Base-by-base conservation (phyloP, 2,888 invertebrate species). In the Noctua janthina region DNA sequence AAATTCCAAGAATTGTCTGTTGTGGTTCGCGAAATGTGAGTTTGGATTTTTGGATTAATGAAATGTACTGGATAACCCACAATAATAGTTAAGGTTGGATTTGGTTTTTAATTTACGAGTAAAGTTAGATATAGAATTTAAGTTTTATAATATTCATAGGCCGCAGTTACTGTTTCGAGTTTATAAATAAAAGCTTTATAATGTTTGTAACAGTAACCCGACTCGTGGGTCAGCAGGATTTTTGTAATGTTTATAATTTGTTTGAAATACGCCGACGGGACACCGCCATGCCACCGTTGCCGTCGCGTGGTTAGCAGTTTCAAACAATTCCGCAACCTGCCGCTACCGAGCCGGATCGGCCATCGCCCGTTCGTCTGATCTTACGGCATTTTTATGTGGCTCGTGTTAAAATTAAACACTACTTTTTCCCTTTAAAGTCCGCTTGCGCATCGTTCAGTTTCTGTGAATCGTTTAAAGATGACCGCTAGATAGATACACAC, bases 71-170 rank as follows among this genome's bases (percentile, higher is more conserved):
- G 35, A 39, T 76, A 68, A 54, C 23, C 46, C 17, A 54, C 46
- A 76, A 43, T 39, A n/a, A 49, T 51, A 69, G 10, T 35, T 59
- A 67, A 39, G 29, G n/a, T 35, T 68, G 46, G 23, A 62, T 62
- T 81, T 67, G 39, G 5, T 51, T 49, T 81, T 80, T 74, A 74
- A 29, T 81, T 66, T 67, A 81, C 66, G 66, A 49, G 49, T 49
- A 11, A 81, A 81, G 74, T 74, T 67, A 15, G 46, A 17, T 54
- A 15, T 7, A 10, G 6, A 46, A 56, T 79, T 8, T 17, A 46
- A n/a, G 43, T 29, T 51, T 15, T 35, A 43, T 64, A 51, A 46
- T 54, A 10, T 80, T 35, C 35, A 20, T 2, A 46, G 66, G 73
- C 39, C 15, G n/a, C 35, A 17, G 51, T 59, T 68, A 59, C n/a